Evolutionary conservation across 2,888 invertebrate genomes (phyloP), one percentile per base, ranked within the genome.

Genomic region (Pristionchus entomophagus): DNA sequence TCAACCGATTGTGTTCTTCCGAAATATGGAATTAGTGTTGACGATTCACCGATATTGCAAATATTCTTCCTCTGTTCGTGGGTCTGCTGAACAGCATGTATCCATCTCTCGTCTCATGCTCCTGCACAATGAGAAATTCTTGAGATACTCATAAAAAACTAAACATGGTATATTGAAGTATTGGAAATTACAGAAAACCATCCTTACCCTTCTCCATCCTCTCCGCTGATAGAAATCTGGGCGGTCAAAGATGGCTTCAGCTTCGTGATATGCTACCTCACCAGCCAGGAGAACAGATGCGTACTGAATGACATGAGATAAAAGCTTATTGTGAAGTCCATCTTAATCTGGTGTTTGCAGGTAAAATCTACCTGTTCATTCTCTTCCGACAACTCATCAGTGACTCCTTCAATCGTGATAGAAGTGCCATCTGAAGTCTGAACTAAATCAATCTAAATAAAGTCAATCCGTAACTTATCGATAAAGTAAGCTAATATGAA

Each of bases 1-100:
- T 26, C 1, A 19, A 22, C 3, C 6, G 65, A 38, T n/a, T n/a
- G n/a, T n/a, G n/a, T n/a, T n/a, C n/a, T 10, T 45, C 8, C 45
- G 45, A 6, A 45, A 45, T 45, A 45, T 10, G 14, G 8, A 14
- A 10, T 45, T 45, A 45, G 45, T 45, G n/a, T n/a, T n/a, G n/a
- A n/a, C n/a, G n/a, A n/a, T n/a, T 59, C 8, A 73, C 73, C 22
- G 73, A 73, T 2, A 73, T 73, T 5, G 73, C n/a, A n/a, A 73
- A 73, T 26, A 73, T 73, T 12, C 73, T n/a, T 38, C 73, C 73
- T 22, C 22, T 41, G 26, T 38, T 45, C n/a, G 73, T 73, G 41
- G 17, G 22, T 41, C 32, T 73, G 73, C 73, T 73, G 41, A n/a
- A 73, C 2, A 73, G 41, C 73, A 73, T 73, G 73, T 73, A 73